Evolutionary conservation across 2,797 vertebrate species (phyloP), one percentile per base, ranked within the genome.

Genomic region (Argya squamiceps): DNA sequence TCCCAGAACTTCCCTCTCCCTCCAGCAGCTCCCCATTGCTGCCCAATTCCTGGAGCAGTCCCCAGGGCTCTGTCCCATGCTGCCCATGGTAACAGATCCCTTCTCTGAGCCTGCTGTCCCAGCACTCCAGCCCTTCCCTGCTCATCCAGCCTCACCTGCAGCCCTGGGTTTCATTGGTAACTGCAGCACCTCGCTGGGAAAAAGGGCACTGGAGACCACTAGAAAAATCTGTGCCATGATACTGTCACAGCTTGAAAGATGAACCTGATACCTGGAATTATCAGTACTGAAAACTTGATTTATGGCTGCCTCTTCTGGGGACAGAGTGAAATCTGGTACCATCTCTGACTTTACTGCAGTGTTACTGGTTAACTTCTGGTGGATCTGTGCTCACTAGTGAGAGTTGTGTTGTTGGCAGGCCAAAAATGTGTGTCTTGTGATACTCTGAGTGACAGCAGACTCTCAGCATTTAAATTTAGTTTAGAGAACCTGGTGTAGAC

Each of bases 251-350:
- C 53, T 52, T 43, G 11, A 53, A 53, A 79, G 30, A 36, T 32
- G 16, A 78, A 26, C 6, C 23, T 0, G 0, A 18, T 49, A 21
- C 12, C 23, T 74, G 41, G 32, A 77, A 39, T 75, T 75, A 30
- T 4, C 41, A 32, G 12, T n/a, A 5, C 15, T 67, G 41, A 49
- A 41, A 67, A 59, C 5, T 9, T 79, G n/a, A 55, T 73, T 44
- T 34, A 10, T 63, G 27, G 30, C 21, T 84, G 7, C 14, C 4
- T 89, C 24, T 76, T 34, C 9, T 5, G 12, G 24, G 34, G 17
- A 47, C 46, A 24, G 39, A 62, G 10, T 0, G 0, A 58, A 76
- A 41, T 22, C 8, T 43, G 15, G 13, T 76, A 19, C 78, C 59
- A 87, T 23, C 12, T 43, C 30, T 47, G 76, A 7, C n/a, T 82